phyloP scores from a whole-genome alignment of 2,113 vertebrate genomes.

The Shinisaurus crocodilurus region DNA sequence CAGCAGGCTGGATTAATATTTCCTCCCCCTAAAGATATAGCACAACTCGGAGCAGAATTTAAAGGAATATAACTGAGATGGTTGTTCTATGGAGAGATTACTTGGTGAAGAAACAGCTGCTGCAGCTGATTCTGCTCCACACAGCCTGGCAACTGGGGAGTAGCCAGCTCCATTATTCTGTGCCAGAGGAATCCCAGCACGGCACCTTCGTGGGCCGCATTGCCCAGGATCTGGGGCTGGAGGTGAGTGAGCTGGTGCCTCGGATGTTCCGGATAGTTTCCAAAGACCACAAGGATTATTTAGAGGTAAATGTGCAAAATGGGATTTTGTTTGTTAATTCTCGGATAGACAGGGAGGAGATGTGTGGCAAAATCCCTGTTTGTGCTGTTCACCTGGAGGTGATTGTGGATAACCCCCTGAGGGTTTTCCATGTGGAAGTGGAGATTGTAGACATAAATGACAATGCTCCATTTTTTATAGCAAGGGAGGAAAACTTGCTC shows the following conservation, averaged over 20 bases:
- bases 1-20: neutral
- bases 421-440: slow-evolving; percentile 21
- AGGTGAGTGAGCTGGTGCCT: slow-evolving; percentile 12
- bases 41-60: neutral
- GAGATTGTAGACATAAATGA: slow-evolving; percentile 22
- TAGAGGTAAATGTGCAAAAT: too few relatives aligned
- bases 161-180: too few relatives aligned
- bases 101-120: neutral
- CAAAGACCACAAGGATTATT: neutral
- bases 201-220: neutral
- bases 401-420: too few relatives aligned
- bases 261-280: slow-evolving; percentile 20
- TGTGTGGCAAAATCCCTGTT: neutral
- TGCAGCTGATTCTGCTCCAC: too few relatives aligned
- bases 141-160: too few relatives aligned
- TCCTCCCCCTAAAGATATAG: neutral
- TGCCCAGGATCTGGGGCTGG: neutral
- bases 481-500: slow-evolving; percentile 45
- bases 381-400: slow-evolving; percentile 12
- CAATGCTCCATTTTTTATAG: slow-evolving; percentile 51
- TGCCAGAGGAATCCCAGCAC: too few relatives aligned
- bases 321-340: too few relatives aligned
- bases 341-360: too few relatives aligned
- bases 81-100: slow-evolving; percentile 14
- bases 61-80: slow-evolving; percentile 28